Evolutionary conservation across 1,140 invertebrate genomes (phyloP), one percentile per base, ranked within the genome.

Genomic region (Chironomus striatipennis): DNA sequence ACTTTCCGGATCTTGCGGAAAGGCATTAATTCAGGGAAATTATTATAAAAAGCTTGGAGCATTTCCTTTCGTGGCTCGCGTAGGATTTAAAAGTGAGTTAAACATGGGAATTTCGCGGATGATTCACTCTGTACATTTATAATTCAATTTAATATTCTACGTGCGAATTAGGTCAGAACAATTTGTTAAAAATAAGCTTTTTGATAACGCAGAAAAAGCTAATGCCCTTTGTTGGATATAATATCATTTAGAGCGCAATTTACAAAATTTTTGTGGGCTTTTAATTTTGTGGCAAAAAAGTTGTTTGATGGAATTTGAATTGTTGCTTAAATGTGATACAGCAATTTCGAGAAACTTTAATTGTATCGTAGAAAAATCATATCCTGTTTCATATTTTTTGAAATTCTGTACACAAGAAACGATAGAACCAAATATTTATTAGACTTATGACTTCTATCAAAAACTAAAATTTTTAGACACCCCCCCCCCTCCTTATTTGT

Each of bases 51-150:
- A 88, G n/a, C 79, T 90, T 4, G 89, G 89, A 0, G 83, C 87
- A 6, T 88, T 88, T 80, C 89, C 89, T 0, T 90, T 88, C 85
- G 85, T 88, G 0, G 89, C 85, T 0, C 83, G 89, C 74, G 83
- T 90, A 65, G 89, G 88, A 18, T 90, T 90, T 76, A 87, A 85
- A 78, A 87, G 89, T 90, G 82, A 82, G 81, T 78, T 64, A 75
- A 77, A 76, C n/a, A n/a, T 57, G n/a, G 5, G 15, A 75, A 72
- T 15, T 74, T 12, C 9, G 24, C n/a, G 73, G 67, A 67, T 24
- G 34, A 42, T 20, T 70, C 43, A 21, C n/a, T n/a, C n/a, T n/a
- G n/a, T n/a, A n/a, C n/a, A n/a, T n/a, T 12, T 20, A 34, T 12
- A 42, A 12, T 20, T 57, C n/a, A 10, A 57, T 57, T 57, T 57